Evolutionary conservation across 2,888 invertebrate genomes (phyloP).

Genomic region (Hyppa rectilinea): DNA sequence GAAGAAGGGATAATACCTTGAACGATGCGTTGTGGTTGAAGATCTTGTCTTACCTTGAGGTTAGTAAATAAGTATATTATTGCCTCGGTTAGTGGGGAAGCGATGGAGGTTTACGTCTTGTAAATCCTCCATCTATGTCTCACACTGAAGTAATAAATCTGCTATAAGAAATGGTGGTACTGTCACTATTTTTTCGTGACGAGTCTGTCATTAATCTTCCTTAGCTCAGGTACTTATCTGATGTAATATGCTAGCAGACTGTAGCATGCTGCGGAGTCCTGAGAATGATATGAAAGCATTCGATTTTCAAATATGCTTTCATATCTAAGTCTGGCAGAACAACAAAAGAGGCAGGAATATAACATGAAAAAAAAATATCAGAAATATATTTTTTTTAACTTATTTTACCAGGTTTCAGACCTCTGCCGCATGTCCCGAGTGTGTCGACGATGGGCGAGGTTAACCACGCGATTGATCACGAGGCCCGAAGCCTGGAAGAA

Average conservation of each 20-base stretch:
- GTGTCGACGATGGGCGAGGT: constrained; percentile 85
- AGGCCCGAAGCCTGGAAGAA: constrained; percentile 84
- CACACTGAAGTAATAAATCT: no score
- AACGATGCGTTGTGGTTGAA: constrained; percentile 86
- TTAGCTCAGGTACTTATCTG: not conserved
- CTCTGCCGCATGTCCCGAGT: constrained; percentile 90
- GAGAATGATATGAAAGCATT: not conserved
- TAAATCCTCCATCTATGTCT: no score
- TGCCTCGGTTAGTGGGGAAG: no score
- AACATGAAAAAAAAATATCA: no score
- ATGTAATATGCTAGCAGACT: not conserved
- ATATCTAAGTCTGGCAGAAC: not conserved
- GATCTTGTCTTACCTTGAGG: constrained; percentile 85
- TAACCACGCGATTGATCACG: constrained; percentile 80
- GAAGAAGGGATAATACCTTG: constrained; percentile 82
- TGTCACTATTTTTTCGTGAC: not conserved
- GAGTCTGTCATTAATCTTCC: not conserved
- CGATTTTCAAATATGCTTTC: not conserved
- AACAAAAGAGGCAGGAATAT: not conserved
- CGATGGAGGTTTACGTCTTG: no score
- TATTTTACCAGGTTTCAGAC: constrained; percentile 82
- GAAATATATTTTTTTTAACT: no score
- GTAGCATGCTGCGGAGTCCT: not conserved
- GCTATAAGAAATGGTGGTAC: no score
- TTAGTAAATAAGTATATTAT: constrained; percentile 58